phyloP scores from a whole-genome alignment of 2,888 invertebrate species.

The Malthinus flaveolus region DNA sequence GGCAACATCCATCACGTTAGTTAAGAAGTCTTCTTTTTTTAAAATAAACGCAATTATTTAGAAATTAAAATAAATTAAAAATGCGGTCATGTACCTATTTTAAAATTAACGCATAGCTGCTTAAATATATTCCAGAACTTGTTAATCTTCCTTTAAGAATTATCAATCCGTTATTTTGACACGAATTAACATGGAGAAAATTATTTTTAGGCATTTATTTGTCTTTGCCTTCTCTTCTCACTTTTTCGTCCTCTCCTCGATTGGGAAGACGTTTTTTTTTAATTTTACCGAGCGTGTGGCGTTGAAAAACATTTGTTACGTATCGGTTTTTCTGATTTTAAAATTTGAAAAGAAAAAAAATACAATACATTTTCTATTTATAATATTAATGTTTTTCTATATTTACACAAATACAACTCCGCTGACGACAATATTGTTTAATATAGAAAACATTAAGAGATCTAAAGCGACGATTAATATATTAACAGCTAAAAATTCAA shows the following conservation, averaged over 20 bases:
- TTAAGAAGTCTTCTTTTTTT: too few relatives aligned
- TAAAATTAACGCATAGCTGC: too few relatives aligned
- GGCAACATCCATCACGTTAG: too few relatives aligned
- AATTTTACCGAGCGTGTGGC: neutral
- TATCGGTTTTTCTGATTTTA: neutral
- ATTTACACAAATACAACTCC: conserved; percentile 22
- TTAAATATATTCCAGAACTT: too few relatives aligned
- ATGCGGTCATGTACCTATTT: too few relatives aligned
- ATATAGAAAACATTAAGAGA: conserved; percentile 26
- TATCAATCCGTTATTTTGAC: neutral
- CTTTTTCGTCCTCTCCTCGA: too few relatives aligned
- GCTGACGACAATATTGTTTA: conserved; percentile 32
- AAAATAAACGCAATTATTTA: too few relatives aligned
- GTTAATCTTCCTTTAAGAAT: neutral
- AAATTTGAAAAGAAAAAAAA: conserved; percentile 14
- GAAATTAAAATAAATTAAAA: too few relatives aligned
- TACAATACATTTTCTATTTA: conserved; percentile 23
- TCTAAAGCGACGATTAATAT: conserved; percentile 31
- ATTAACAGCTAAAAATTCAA: conserved; percentile 25
- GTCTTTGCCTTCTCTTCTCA: too few relatives aligned
- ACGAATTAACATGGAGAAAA: too few relatives aligned
- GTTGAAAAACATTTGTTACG: neutral
- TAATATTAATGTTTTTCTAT: conserved; percentile 28
- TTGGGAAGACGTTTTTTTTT: too few relatives aligned
- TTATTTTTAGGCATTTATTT: too few relatives aligned